Evolutionary conservation across 2,888 invertebrate species (phyloP), one percentile per base, ranked within the genome.

Genomic region (Steinernema scapterisci): DNA sequence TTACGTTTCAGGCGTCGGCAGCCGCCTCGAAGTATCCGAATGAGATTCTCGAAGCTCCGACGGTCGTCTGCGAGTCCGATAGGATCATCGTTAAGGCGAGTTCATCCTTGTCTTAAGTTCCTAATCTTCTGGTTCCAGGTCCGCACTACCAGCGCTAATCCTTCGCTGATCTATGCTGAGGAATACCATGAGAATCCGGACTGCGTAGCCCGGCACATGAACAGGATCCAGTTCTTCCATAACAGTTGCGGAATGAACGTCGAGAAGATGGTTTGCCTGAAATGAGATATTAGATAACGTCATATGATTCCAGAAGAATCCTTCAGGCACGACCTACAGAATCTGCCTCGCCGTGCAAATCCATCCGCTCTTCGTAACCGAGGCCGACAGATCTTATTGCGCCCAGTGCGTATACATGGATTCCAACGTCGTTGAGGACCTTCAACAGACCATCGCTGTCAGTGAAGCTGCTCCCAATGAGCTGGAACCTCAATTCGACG

Each of bases 351-450:
- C 82, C 11, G 83, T 86, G 0, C 85, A 87, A 71, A 83, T 87
- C 21, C 87, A 87, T 76, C 87, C 87, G 0, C 80, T 87, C 13
- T 87, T 87, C 73, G 87, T 87, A 43, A 87, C 87, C 1, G 87
- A 87, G 43, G 80, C 86, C 3, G 87, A 87, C 74, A 78, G 85
- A 7, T 83, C 82, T 27, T 87, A 86, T 75, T 87, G 87, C 78
- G 87, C 87, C 19, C 85, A 86, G 71, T 87, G 87, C 70, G 85
- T 87, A 31, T 87, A 87, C 75, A 81, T 84, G 75, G 85, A 87
- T 51, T 79, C 80, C 9, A 83, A 82, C 72, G 80, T 86, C 9
- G 81, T 86, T 72, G 82, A 82, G 27, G 82, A 85, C 75, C 80
- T 86, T 25, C 83, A 86, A 70, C 84, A 84, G 56, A 81, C 80